These are phyloP conservation scores for Lophura nycthemera DNA, from an alignment of 2,113 vertebrate genomes.

Conservation along the genomic window DNA sequence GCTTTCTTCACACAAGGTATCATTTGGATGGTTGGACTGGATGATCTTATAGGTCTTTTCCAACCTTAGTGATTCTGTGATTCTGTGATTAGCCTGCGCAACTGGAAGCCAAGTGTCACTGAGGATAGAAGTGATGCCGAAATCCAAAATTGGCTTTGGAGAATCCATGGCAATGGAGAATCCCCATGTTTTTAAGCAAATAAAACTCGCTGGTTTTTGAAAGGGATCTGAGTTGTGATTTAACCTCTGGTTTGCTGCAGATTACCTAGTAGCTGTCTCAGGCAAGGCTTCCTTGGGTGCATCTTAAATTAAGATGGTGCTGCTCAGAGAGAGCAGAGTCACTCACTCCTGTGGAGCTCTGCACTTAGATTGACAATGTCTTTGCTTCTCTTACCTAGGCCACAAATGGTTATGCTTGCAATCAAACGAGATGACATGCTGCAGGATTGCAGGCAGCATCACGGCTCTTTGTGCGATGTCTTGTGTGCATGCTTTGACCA, in stretches of 20 bases:
- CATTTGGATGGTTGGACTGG: too few species aligned
- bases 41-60: too few species aligned
- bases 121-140: not conserved
- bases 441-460: not conserved
- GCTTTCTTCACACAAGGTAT: not conserved
- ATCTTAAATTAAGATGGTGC: not conserved
- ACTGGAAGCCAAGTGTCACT: not conserved
- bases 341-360: not conserved
- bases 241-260: not conserved
- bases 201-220: not conserved
- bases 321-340: not conserved
- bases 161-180: not conserved
- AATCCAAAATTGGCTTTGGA: not conserved
- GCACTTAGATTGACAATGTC: not conserved
- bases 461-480: not conserved
- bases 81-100: not conserved
- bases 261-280: not conserved
- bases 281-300: not conserved
- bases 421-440: rapidly evolving
- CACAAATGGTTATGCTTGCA: not conserved
- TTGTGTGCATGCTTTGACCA: not conserved
- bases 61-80: too few species aligned
- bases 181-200: not conserved
- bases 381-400: not conserved
- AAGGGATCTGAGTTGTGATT: not conserved